Evolutionary conservation across 1,140 invertebrate species (phyloP), one percentile per base, ranked within the genome.

Genomic region (Meloidogyne hapla): DNA sequence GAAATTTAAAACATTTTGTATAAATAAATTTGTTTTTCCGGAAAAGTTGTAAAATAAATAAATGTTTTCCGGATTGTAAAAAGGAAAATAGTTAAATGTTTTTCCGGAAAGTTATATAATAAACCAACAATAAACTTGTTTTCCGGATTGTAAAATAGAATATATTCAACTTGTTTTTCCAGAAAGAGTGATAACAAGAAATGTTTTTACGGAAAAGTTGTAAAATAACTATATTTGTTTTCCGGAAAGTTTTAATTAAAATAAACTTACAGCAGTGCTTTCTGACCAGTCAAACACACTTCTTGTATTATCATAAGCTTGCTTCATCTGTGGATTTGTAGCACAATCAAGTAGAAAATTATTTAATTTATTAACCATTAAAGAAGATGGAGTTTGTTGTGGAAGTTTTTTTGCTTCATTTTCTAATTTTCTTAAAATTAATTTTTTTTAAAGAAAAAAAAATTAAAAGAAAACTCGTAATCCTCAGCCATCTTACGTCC

Each of bases 211-310:
- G n/a, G n/a, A n/a, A n/a, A n/a, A n/a, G n/a, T n/a, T n/a, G n/a
- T n/a, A n/a, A n/a, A n/a, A 40, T n/a, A 40, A 40, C 23, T 42
- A 62, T 26, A 73, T 62, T 38, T 10, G 9, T n/a, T n/a, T 38
- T 25, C 18, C 15, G 21, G 38, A 33, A n/a, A n/a, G n/a, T n/a
- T 71, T 15, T 18, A 65, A 45, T 38, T 28, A 28, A 21, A 45
- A 28, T 15, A 26, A 63, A 74, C 23, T 12, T 38, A 77, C 75
- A 10, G 68, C 45, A 33, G 76, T 77, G n/a, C 40, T 62, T 2
- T 77, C 28, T 13, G 74, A 69, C 76, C 76, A 77, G 21, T 77
- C 75, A 69, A 77, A 77, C 12, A 68, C 76, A 76, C 38, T 62
- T 23, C 63, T 65, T 8, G 70, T 40, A 23, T 77, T 77, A 10